Evolutionary conservation across 2,888 invertebrate genomes (phyloP).

Genomic region (Sinelater perroti): DNA sequence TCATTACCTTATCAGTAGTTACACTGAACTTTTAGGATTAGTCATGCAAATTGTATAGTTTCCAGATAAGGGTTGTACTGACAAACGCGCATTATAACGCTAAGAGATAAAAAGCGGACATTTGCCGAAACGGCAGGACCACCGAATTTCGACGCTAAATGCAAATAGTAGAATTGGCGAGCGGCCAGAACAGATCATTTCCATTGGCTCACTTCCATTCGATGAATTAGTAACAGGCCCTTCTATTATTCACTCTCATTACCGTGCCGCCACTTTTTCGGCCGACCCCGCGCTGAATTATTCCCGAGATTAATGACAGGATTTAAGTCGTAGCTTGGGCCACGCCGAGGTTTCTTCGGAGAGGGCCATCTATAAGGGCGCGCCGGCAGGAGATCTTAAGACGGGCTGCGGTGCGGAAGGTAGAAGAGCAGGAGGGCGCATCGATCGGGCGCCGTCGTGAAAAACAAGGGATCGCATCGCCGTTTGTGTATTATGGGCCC

Average conservation of each 20-base stretch:
- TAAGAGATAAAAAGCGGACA: too few relatives aligned
- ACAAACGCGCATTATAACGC: too few relatives aligned
- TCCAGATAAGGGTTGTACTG: too few relatives aligned
- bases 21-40: too few relatives aligned
- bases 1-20: too few relatives aligned
- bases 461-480: conserved; percentile 36
- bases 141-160: too few relatives aligned
- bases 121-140: too few relatives aligned
- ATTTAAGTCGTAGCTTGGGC: conserved; percentile 8
- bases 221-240: background rate
- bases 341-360: too few relatives aligned
- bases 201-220: background rate
- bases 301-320: conserved; percentile 1
- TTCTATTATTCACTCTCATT: conserved; percentile 6
- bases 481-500: conserved; percentile 29
- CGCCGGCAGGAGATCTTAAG: too few relatives aligned
- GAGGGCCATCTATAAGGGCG: too few relatives aligned
- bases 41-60: too few relatives aligned
- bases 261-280: conserved; percentile 4
- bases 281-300: background rate
- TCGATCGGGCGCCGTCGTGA: conserved; percentile 25
- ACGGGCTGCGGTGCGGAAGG: conserved; percentile 26
- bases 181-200: background rate
- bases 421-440: conserved; percentile 20
- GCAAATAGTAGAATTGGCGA: too few relatives aligned